Evolutionary conservation across 2,888 invertebrate genomes (phyloP), one percentile per base, ranked within the genome.

Genomic region (Ophion ellenae): DNA sequence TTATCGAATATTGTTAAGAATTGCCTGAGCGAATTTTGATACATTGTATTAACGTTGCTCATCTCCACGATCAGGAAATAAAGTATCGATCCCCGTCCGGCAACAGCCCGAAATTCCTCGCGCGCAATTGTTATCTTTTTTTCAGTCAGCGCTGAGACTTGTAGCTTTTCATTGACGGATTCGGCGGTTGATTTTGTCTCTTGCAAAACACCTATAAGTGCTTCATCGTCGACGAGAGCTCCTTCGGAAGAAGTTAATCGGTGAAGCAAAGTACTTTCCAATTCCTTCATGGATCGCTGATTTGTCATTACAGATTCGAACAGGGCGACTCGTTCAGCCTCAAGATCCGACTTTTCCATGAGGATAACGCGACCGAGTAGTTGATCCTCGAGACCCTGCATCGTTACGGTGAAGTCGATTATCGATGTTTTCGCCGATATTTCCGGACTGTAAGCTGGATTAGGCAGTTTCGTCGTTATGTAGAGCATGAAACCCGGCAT

Each of bases 31-130:
- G 99, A 98, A 90, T 99, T 99, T 94, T 99, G 99, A 92, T 99
- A 99, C 99, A 99, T 99, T 10, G 97, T 96, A 92, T 99, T 99
- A 0, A 99, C 99, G 92, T 98, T 97, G 91, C 98, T 98, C 99
- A 99, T 99, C 95, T 99, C 99, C 0, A 99, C 99, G 86, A 99
- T 99, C 63, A 99, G 95, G 93, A 99, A 99, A 92, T 99, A 99
- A 1, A 99, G 95, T 81, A 99, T 98, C 0, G 98, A 98, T 20
- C 99, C 99, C 89, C 99, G 95, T 0, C 98, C 97, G 2, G 99
- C 99, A 0, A 99, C 99, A 0, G 99, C 98, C 88, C 99, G 96
- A 93, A 98, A 99, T 93, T 99, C 99, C 94, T 99, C 99, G 81
- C 99, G 95, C 0, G 99, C 99, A 81, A 97, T 95, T 92, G 98